Evolutionary conservation across 1,140 invertebrate species (phyloP).

Genomic region (Glomeris maerens): DNA sequence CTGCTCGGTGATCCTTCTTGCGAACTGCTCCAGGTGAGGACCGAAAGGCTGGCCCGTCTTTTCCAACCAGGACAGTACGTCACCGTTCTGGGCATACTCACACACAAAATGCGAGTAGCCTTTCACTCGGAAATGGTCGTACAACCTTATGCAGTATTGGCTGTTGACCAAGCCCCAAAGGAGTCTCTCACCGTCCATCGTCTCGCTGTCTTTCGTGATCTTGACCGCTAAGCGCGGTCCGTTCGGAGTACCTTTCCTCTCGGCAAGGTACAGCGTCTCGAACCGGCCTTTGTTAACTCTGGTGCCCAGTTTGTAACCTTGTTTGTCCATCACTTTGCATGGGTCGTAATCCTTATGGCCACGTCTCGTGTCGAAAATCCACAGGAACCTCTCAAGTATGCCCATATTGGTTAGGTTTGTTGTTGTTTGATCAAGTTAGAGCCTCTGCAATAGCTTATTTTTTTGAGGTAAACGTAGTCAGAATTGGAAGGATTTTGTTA

Average conservation of each 20-base stretch:
- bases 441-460: too few species aligned
- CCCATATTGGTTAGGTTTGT: too few species aligned
- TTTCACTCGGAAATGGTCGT: neutral
- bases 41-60: neutral
- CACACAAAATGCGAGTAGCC: constrained; percentile 3
- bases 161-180: neutral
- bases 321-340: neutral
- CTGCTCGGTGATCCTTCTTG: neutral
- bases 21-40: neutral
- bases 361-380: neutral
- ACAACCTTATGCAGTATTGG: neutral
- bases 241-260: neutral
- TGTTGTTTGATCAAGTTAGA: too few species aligned
- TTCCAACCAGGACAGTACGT: neutral
- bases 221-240: neutral
- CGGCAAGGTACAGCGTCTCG: neutral
- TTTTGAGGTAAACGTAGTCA: too few species aligned
- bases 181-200: neutral
- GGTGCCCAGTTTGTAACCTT: neutral
- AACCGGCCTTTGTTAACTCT: neutral
- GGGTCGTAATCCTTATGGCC: neutral
- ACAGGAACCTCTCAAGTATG: neutral
- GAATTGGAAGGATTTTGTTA: too few species aligned
- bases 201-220: neutral
- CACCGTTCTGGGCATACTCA: neutral